Evolutionary conservation across 1,140 invertebrate genomes (phyloP).

Genomic region (Leptestheria dahalacensis): DNA sequence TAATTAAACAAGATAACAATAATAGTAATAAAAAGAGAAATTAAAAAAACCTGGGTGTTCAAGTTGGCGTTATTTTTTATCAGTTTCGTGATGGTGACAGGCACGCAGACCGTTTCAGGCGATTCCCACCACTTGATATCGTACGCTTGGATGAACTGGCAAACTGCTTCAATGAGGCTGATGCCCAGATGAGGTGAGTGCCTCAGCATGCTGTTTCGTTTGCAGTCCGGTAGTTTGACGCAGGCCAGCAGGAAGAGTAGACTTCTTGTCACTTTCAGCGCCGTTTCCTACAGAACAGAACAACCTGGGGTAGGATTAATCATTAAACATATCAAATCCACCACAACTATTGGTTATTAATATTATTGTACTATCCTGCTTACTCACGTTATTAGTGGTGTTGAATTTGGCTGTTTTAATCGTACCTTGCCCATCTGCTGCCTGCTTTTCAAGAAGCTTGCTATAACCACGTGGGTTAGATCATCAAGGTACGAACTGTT

Average conservation of each 20-base stretch:
- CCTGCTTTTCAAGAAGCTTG: neutral
- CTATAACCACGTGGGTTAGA: neutral
- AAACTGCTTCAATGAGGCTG: conserved; percentile 6
- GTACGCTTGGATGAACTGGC: neutral
- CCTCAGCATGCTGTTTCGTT: neutral
- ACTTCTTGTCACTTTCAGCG: conserved; percentile 2
- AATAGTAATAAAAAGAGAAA: neutral
- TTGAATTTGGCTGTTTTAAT: neutral
- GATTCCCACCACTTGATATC: conserved; percentile 14
- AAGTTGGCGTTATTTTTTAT: conserved; percentile 1
- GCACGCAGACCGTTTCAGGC: conserved; percentile 3
- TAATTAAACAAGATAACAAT: neutral
- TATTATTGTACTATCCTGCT: neutral
- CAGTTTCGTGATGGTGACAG: conserved; percentile 5
- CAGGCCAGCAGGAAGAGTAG: conserved; percentile 3
- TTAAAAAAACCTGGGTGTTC: neutral
- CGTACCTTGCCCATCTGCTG: neutral
- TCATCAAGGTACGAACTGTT: neutral
- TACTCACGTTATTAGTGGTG: neutral
- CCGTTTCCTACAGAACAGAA: neutral
- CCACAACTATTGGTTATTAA: neutral
- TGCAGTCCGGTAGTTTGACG: neutral
- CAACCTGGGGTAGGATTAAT: no score
- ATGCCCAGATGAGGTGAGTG: conserved; percentile 3
- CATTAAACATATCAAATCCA: neutral